A percentile compares a stretch with the other conserved stretches of the same genome.
Conservation (phyloP, 53 echinoderm and acorn worm genomes). For the Luidia sarsii region DNA sequence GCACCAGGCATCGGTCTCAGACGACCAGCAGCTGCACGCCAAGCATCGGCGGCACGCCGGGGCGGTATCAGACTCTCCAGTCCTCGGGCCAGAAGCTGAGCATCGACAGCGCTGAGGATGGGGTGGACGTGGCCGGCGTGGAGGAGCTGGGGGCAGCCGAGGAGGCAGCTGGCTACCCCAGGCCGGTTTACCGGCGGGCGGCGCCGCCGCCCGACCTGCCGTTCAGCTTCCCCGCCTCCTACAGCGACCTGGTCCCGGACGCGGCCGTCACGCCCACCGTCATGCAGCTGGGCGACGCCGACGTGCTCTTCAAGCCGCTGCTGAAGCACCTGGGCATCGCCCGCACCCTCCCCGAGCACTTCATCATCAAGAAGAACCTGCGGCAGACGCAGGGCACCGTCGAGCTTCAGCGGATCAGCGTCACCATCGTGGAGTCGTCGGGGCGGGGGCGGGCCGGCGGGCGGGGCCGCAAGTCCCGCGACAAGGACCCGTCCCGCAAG, state of each 20-base stretch:
- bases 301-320: slow-evolving; percentile 89
- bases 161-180: neutral
- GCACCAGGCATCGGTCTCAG: slow-evolving; percentile 15
- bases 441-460: slow-evolving; percentile 44
- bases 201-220: slow-evolving; percentile 3
- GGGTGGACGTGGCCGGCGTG: neutral
- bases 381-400: slow-evolving; percentile 29
- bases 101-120: slow-evolving; percentile 22
- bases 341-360: slow-evolving; percentile 52
- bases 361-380: slow-evolving; percentile 55
- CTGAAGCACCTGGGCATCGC: slow-evolving; percentile 79
- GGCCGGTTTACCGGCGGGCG: neutral
- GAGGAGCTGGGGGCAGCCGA: slow-evolving; percentile 4
- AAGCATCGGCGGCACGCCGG: slow-evolving; percentile 32
- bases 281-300: slow-evolving; percentile 85
- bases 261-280: slow-evolving; percentile 71
- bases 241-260: slow-evolving; percentile 26
- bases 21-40: slow-evolving; percentile 34
- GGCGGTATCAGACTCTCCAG: slow-evolving; percentile 36
- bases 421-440: slow-evolving; percentile 81
- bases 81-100: slow-evolving; percentile 29
- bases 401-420: slow-evolving; percentile 48
- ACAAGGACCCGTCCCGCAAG: slow-evolving; percentile 36
- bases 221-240: slow-evolving; percentile 11
- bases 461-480: slow-evolving; percentile 45